Base-by-base conservation (phyloP, 1,140 invertebrate species). In the Bradysia coprophila region DNA sequence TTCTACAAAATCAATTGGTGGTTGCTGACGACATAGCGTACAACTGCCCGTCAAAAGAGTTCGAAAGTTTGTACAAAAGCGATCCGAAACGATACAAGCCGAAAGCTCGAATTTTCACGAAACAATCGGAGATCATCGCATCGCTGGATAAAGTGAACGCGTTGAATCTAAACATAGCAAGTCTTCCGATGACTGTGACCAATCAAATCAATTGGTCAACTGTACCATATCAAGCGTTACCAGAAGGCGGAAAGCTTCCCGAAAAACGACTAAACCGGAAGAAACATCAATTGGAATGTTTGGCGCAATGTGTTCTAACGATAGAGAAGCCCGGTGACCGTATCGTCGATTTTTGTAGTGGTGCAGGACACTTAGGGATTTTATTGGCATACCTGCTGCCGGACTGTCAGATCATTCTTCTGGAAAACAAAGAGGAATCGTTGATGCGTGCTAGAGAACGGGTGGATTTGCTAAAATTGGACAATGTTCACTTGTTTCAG, bases 311-410 rank as follows among this genome's bases (percentile, higher is more conserved):
- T 18, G 78, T 88, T 0, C 54, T 81, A 2, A 71, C 74, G 37
- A 58, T 91, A 36, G 78, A 73, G 0, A 65, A 66, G 42, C 49
- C 63, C 10, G 64, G 63, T 1, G 62, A 72, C 48, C 62, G 70
- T 13, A 88, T 96, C 48, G 85, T 95, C 2, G 92, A 96, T 58
- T 96, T 95, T 62, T 96, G 92, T 62, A 86, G 83, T 51, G 92
- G 91, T 3, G 81, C 85, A 49, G 91, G 91, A 2, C 90, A 95
- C 64, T 64, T 97, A 44, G 91, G 89, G 4, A 81, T 97, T 47
- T 51, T 92, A 4, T 54, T 94, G 28, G 90, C 89, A 1, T 67
- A 80, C 49, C 61, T 86, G 18, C 57, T 93, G 32, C 89, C 88
- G 6, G 52, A 72, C 10, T 82, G 81, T 49, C 70, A 61, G 4